Base-by-base conservation (phyloP, 2,888 invertebrate species). In the Eristalis pertinax region DNA sequence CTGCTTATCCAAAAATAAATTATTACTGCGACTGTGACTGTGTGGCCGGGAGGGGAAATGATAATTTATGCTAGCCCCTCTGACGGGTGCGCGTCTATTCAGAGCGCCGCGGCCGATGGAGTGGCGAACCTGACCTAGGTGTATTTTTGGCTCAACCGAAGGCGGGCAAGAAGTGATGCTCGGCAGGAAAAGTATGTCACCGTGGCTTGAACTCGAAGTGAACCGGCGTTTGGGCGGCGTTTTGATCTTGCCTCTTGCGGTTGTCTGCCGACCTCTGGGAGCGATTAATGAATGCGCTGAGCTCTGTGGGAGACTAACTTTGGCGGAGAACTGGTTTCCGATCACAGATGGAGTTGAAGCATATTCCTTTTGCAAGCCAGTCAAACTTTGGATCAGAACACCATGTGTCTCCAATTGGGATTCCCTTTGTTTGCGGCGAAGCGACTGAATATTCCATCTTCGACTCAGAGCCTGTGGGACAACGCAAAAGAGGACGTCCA, bases 1-100 rank as follows among this genome's bases (percentile, higher is more conserved):
- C 50, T 19, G 11, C 26, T 60, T 26, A 60, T 60, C 60, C 60
- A 60, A 60, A 60, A 60, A 60, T 60, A 60, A 60, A 15, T 60
- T 26, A 60, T 26, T 60, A 5, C 24, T 13, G n/a, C 7, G 7
- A 1, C 5, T n/a, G 26, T 10, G 60, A 22, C n/a, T 11, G 58
- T 10, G 22, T 24, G 26, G n/a, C 1, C 15, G 60, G n/a, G 15
- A 19, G 26, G n/a, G 26, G 26, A 60, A 24, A 60, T 11, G 7
- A 32, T 56, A 19, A 56, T 60, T 24, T 60, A 60, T 60, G 60
- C 26, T 60, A 2, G 19, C 60, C 5, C 26, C 26, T 26, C 60
- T 60, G 60, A 60, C 60, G 60, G 26, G 15, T 24, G 60, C 60
- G 60, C 11, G 24, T 26, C 26, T 60, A 26, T 60, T 60, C 60